Evolutionary conservation across 2,113 vertebrate species (phyloP).

Genomic region (Ifrita kowaldi): DNA sequence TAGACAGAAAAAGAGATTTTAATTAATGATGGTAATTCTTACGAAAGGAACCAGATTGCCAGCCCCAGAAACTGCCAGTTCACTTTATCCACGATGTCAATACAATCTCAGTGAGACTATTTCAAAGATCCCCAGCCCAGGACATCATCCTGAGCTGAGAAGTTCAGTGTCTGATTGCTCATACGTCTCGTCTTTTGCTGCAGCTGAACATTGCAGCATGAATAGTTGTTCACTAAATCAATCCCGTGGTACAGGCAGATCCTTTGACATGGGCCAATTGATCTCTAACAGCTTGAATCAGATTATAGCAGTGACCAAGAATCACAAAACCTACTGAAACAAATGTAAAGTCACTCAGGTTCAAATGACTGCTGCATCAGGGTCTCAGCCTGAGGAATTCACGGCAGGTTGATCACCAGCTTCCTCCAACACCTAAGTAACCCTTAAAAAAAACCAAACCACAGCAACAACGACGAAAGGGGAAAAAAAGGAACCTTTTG

Average conservation of each 20-base stretch:
- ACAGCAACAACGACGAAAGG: neutral
- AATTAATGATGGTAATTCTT: constrained; percentile 61
- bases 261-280: neutral
- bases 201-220: neutral
- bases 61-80: constrained; percentile 10
- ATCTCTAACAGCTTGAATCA: neutral
- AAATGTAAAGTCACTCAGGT: neutral
- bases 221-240: neutral
- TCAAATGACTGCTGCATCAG: neutral
- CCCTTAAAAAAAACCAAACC: too few relatives aligned
- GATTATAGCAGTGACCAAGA: neutral
- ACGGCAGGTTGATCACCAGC: neutral
- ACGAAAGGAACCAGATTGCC: neutral
- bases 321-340: neutral
- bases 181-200: neutral
- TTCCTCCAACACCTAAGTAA: neutral
- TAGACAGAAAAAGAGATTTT: constrained; percentile 43
- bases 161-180: neutral
- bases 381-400: neutral
- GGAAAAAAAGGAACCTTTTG: accelerated
- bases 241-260: neutral
- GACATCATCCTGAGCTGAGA: neutral
- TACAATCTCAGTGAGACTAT: neutral
- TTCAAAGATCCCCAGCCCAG: neutral
- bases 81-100: neutral